phyloP scores from a whole-genome alignment of 2,113 vertebrate genomes.

The Apus apus region DNA sequence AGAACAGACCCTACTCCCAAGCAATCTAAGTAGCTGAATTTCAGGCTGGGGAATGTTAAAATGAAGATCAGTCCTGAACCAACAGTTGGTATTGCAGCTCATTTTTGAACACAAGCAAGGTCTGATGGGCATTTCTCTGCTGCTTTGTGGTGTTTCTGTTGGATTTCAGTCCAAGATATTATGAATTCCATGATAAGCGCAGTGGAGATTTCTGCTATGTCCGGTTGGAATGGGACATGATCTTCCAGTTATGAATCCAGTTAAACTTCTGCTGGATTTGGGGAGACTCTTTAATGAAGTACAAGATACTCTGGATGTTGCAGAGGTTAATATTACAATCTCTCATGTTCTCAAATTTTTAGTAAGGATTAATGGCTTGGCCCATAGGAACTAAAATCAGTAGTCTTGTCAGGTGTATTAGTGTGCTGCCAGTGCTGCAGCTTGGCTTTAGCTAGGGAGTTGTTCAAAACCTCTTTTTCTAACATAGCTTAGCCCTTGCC shows the following conservation, averaged over 20 bases:
- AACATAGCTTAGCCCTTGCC: background rate
- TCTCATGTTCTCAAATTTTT: background rate
- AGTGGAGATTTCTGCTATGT: background rate
- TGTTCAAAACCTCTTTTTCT: background rate
- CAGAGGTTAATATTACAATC: background rate
- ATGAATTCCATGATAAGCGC: background rate
- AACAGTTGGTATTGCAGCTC: background rate
- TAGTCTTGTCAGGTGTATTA: background rate
- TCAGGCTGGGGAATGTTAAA: background rate
- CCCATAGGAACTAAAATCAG: background rate
- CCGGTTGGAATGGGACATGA: background rate
- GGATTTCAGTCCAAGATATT: background rate
- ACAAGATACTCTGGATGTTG: no score
- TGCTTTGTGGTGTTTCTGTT: background rate
- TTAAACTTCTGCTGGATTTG: background rate
- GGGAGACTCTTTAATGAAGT: no score
- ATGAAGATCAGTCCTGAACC: background rate
- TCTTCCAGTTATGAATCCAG: background rate
- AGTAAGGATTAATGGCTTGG: background rate
- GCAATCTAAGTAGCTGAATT: background rate
- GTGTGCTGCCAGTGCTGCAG: background rate
- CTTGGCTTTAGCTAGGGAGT: background rate
- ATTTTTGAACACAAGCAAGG: background rate
- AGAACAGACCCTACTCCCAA: background rate
- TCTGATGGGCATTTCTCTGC: background rate